Percentiles rank a stretch among this genome's conserved stretches.
phyloP scores from a whole-genome alignment of 2,797 vertebrate species.

The Arnoldichthys spilopterus region DNA sequence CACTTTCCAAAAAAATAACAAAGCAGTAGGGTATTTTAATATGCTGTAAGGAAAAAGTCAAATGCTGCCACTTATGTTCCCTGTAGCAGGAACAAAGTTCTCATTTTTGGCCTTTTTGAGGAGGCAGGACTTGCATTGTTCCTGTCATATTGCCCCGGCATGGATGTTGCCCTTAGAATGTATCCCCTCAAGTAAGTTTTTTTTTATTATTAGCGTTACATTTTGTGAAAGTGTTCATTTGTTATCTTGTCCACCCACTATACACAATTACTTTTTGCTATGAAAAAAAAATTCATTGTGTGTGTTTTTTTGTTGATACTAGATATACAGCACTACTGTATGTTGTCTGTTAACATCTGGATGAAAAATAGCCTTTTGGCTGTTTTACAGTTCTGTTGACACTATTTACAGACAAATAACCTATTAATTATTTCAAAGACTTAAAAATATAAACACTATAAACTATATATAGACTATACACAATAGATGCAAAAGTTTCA shows the following conservation, averaged over 20 bases:
- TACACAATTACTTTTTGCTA: not conserved
- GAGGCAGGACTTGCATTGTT: slow-evolving; percentile 93
- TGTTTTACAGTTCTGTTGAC: too few species aligned
- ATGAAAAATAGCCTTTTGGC: too few species aligned
- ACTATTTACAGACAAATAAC: too few species aligned
- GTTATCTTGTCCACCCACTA: too few species aligned
- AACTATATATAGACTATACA: too few species aligned
- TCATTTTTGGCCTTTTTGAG: slow-evolving; percentile 96
- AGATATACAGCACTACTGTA: not conserved
- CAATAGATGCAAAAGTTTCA: too few species aligned
- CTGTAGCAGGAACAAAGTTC: slow-evolving; percentile 89
- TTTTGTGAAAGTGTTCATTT: not conserved
- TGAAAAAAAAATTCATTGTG: not conserved
- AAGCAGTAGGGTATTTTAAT: not conserved
- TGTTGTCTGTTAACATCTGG: not conserved
- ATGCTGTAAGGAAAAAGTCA: slow-evolving; percentile 1
- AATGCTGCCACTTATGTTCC: not conserved
- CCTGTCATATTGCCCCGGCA: slow-evolving; percentile 94
- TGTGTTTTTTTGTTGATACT: not conserved
- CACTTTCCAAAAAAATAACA: not conserved
- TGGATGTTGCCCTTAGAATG: slow-evolving; percentile 95
- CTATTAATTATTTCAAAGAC: too few species aligned
- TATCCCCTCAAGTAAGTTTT: slow-evolving; percentile 93
- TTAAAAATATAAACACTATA: too few species aligned
- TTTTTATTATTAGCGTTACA: not conserved